A percentile compares a stretch with the other conserved stretches of the same genome.
These are phyloP conservation scores for Proctacanthus coquilletti DNA, from an alignment of 1,140 invertebrate species.

Conservation along the genomic window DNA sequence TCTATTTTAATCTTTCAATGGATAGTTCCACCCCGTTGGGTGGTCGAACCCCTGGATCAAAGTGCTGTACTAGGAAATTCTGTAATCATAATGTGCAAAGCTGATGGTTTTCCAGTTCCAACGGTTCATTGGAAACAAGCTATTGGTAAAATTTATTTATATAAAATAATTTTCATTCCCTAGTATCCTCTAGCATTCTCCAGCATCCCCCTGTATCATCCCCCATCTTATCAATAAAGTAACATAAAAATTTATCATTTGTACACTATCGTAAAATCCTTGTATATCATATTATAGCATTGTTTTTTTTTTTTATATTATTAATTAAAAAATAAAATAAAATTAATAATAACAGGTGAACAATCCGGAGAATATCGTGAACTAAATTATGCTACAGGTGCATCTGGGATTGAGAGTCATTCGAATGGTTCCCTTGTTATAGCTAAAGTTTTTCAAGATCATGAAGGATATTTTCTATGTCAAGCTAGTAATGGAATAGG, in stretches of 20 bases:
- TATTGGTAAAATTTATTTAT: constrained; percentile 26
- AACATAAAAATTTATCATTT: no score
- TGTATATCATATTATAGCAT: constrained; percentile 1
- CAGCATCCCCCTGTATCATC: constrained; percentile 15
- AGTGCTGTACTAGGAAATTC: constrained; percentile 53
- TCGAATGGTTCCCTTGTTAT: constrained; percentile 51
- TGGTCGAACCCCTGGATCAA: constrained; percentile 57
- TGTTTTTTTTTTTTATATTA: background rate
- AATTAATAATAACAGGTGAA: constrained; percentile 18
- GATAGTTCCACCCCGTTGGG: constrained; percentile 69
- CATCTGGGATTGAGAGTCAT: constrained; percentile 20
- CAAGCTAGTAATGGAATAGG: constrained; percentile 65
- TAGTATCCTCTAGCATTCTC: background rate
- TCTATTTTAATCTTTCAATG: constrained; percentile 7
- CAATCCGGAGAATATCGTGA: constrained; percentile 43
- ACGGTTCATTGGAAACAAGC: constrained; percentile 52
- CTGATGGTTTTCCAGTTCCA: constrained; percentile 61
- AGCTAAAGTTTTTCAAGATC: constrained; percentile 41
- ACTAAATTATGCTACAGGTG: constrained; percentile 25
- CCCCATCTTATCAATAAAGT: no score
- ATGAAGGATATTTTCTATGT: constrained; percentile 66
- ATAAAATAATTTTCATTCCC: background rate
- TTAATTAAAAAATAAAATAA: constrained; percentile 6
- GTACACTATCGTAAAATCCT: background rate
- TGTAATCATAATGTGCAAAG: constrained; percentile 52